Conservation (phyloP, 1,140 invertebrate species). For the Ladona fulva region DNA sequence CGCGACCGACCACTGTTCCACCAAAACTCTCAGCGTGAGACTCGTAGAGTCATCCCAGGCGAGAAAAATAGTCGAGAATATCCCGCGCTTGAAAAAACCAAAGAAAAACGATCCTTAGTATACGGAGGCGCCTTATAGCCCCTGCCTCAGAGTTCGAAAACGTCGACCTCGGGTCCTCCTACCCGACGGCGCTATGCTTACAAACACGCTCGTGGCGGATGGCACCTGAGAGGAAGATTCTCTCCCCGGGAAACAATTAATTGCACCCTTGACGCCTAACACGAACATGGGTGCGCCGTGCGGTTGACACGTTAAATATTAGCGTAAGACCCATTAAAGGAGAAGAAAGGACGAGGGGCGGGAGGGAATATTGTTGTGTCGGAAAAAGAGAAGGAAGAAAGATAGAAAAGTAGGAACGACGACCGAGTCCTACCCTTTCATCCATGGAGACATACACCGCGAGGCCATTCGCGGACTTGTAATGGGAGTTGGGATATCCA, state of each 20-base stretch:
- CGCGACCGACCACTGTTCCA: no score
- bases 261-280: not conserved
- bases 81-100: no score
- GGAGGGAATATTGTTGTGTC: not conserved
- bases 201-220: no score
- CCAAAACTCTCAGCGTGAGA: no score
- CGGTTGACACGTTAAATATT: slow-evolving; percentile 9
- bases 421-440: not conserved
- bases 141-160: no score
- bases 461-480: not conserved
- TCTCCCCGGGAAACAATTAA: not conserved
- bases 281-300: not conserved
- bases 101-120: no score
- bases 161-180: no score
- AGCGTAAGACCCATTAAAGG: slow-evolving; percentile 4
- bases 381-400: not conserved
- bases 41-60: no score
- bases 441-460: not conserved
- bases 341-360: not conserved
- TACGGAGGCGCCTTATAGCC: no score
- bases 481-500: not conserved
- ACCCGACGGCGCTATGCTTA: no score
- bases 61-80: no score
- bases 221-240: no score
- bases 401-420: not conserved